Evolutionary conservation across 2,113 vertebrate species (phyloP).

Genomic region (Cyphomyrus discorhynchus): DNA sequence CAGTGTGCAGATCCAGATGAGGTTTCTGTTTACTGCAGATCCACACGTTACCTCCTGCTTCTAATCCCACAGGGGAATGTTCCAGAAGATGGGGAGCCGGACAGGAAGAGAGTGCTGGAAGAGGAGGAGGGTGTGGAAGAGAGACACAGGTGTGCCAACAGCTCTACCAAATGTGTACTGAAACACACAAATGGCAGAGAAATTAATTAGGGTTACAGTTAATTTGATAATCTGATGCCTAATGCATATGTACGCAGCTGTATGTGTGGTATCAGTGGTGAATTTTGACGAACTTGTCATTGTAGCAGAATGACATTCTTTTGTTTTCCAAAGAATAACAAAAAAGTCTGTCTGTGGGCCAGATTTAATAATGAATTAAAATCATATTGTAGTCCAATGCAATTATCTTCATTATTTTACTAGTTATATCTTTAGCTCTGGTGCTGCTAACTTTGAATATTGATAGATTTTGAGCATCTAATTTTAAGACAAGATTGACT

Average conservation of each 20-base stretch:
- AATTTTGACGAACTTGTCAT: neutral
- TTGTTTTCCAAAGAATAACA: neutral
- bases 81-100: conserved; percentile 55
- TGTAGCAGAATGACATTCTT: neutral
- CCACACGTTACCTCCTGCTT: neutral
- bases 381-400: neutral
- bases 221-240: neutral
- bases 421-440: neutral
- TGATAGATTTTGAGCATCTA: neutral
- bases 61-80: conserved; percentile 58
- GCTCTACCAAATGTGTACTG: neutral
- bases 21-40: neutral
- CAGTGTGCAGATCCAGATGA: neutral
- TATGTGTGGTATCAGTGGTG: neutral
- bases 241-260: neutral
- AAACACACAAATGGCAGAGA: neutral
- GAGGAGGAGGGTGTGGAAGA: conserved; percentile 56
- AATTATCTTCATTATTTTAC: neutral
- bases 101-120: conserved; percentile 57
- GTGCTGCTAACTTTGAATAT: neutral
- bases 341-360: neutral
- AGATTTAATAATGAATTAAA: neutral
- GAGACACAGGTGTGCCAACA: conserved; percentile 66
- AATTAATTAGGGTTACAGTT: neutral
- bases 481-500: neutral